A percentile compares a stretch with the other conserved stretches of the same genome.
These are phyloP conservation scores for Macrobrachium rosenbergii DNA, from an alignment of 1,140 invertebrate species.

Conservation along the genomic window DNA sequence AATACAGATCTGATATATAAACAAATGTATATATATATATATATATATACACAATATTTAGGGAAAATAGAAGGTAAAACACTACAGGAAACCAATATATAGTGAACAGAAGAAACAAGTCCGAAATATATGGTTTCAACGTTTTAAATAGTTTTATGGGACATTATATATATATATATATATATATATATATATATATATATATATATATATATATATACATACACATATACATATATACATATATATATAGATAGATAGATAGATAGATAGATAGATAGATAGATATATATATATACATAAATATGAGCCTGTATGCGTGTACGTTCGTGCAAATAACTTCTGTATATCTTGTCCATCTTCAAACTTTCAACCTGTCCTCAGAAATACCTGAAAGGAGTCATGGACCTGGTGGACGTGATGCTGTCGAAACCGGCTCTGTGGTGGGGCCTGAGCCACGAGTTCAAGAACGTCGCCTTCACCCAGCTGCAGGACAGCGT, in stretches of 20 bases:
- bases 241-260: too few species aligned
- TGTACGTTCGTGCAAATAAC: not conserved
- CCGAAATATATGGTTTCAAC: too few species aligned
- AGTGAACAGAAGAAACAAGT: too few species aligned
- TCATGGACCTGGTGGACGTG: not conserved
- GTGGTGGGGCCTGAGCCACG: constrained; percentile 7
- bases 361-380: not conserved
- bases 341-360: not conserved
- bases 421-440: not conserved
- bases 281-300: too few species aligned
- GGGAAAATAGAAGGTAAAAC: too few species aligned
- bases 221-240: not conserved
- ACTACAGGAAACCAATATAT: too few species aligned
- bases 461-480: not conserved
- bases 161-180: too few species aligned
- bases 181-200: too few species aligned
- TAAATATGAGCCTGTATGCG: too few species aligned
- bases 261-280: too few species aligned
- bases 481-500: not conserved
- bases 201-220: not conserved
- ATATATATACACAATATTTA: constrained; percentile 1
- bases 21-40: not conserved
- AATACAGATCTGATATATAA: not conserved
- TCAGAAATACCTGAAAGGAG: not conserved
- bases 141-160: too few species aligned